phyloP scores from a whole-genome alignment of 2,797 vertebrate species.

The Gymnoscopelus microlampas region DNA sequence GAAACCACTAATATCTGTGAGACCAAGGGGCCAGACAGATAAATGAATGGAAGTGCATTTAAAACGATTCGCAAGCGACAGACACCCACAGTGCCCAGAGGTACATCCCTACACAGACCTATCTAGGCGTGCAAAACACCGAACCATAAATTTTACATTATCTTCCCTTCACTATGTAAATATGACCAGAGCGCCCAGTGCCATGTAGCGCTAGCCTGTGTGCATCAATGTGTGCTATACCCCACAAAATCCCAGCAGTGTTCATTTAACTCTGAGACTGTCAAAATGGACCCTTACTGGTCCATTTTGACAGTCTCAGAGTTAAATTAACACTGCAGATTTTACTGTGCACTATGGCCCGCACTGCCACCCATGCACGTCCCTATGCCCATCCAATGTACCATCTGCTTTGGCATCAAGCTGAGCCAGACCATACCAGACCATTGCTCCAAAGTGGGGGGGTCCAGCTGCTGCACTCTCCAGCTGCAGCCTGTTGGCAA shows the following conservation, averaged over 20 bases:
- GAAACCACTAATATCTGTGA: too few relatives aligned
- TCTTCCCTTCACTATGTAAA: conserved; percentile 56
- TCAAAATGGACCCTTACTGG: too few relatives aligned
- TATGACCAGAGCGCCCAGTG: conserved; percentile 51
- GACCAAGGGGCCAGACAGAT: too few relatives aligned
- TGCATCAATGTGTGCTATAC: conserved; percentile 18
- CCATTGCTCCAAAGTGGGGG: conserved; percentile 32
- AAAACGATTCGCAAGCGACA: too few relatives aligned
- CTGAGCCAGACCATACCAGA: conserved; percentile 53
- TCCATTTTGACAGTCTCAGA: too few relatives aligned
- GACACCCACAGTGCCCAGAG: not conserved
- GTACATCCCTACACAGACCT: conserved; percentile 4
- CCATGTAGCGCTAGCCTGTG: conserved; percentile 58
- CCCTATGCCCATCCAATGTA: conserved; percentile 47
- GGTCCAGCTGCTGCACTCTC: conserved; percentile 65
- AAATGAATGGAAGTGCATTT: too few relatives aligned
- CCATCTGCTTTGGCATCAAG: conserved; percentile 74
- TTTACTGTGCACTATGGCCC: conserved; percentile 37
- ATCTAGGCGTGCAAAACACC: conserved; percentile 29
- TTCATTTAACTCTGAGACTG: too few relatives aligned
- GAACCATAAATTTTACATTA: conserved; percentile 46
- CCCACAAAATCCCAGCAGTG: too few relatives aligned
- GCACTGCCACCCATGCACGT: conserved; percentile 58
- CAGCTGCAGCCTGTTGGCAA: conserved; percentile 74
- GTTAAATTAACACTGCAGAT: too few relatives aligned